Evolutionary conservation across 2,797 vertebrate genomes (phyloP), one percentile per base, ranked within the genome.

Genomic region (Phrynocephalus guinanensis): DNA sequence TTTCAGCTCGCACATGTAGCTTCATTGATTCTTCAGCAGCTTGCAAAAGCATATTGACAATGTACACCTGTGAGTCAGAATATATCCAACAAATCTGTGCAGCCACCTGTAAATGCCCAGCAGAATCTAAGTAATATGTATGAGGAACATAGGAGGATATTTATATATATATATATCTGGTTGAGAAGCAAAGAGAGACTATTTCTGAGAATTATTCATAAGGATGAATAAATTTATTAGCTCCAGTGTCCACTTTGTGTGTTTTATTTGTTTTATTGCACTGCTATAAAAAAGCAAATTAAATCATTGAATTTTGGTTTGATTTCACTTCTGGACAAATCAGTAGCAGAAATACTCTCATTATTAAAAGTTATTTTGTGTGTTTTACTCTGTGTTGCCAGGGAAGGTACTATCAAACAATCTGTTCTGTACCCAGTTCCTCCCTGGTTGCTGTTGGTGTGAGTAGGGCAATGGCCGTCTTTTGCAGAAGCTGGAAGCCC

Each of bases 81-180:
- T 0, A 16, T 0, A 0, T 78, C 18, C 60, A 70, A 44, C 1
- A 86, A 44, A 7, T 33, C 0, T 79, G 52, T 3, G 9, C 18
- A 71, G 76, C 0, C 2, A 81, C 52, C 6, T 88, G 13, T 28
- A 68, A 83, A 72, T 24, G 7, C 9, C 16, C 20, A 52, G 16
- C 16, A 52, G 28, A 94, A 80, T 95, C 94, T 1, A 0, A 83
- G 3, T 95, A 85, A 93, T 50, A 63, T 83, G 48, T 2, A 8
- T 38, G 3, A 48, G 33, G 33, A 9, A 33, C 9, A 11, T 5
- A 2, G 0, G 68, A 16, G 30, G 84, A 22, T 70, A 85, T 28
- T 26, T 48, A 87, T 33, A 84, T 24, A 52, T 44, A 44, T 44
- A 44, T 44, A 44, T 44, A 44, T 44, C 38, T 44, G 38, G 38